Base-by-base conservation (phyloP, 2,888 invertebrate genomes). In the Trissoscelio sp. region DNA sequence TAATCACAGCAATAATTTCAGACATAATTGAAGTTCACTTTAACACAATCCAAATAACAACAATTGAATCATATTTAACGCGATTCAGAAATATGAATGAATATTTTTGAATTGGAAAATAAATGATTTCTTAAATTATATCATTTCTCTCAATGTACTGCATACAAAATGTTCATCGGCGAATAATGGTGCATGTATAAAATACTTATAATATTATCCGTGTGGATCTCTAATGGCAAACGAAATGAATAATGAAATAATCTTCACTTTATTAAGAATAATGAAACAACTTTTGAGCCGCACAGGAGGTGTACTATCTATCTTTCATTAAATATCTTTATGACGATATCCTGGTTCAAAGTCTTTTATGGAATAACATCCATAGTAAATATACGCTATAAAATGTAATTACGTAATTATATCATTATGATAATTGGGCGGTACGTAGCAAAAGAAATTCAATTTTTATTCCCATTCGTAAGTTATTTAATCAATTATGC, bases 401-500 rank as follows among this genome's bases (percentile, higher is more conserved):
- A 73, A 55, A 34, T 55, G 55, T 37, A 73, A 73, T 73, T 73
- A 73, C 18, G 55, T 28, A 55, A 73, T 73, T 73, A 73, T 44
- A 34, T 42, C 48, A 73, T 73, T 73, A 73, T 55, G 44, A 73
- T 74, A 66, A 66, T 74, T 66, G 28, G 22, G 12, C 62, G 55
- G 64, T 34, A 34, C 58, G 34, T 48, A 34, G 37, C 53, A n/a
- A 46, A 57, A 74, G 53, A 74, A 74, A 42, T 55, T 22, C 9
- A 64, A 12, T 46, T 42, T 53, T 57, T 64, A 20, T 57, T 48
- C 46, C 57, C 57, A 48, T 48, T 74, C 31, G 48, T 44, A 42
- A 64, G 12, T 74, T 64, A 58, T 48, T 28, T 62, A 74, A 74
- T 74, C 48, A 74, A 58, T 74, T 74, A 74, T 74, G 64, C 39